Conservation (phyloP, 2,888 invertebrate species). For the Spatulosminthurus flaviceps region DNA sequence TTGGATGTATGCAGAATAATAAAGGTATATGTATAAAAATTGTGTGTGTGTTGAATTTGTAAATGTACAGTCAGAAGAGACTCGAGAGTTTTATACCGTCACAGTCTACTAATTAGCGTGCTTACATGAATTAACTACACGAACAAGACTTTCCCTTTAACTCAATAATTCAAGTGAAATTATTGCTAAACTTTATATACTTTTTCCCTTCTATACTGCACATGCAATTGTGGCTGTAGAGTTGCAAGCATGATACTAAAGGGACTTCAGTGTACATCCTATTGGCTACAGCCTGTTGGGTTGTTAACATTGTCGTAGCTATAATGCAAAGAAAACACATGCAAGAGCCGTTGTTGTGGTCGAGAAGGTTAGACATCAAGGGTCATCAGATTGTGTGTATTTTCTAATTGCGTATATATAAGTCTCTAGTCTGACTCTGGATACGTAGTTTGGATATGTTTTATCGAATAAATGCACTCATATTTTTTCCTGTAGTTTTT, state of each 20-base stretch:
- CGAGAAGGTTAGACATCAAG: neutral
- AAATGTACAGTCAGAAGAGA: neutral
- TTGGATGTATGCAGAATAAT: neutral
- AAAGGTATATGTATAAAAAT: neutral
- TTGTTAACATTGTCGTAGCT: too few relatives aligned
- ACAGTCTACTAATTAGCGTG: conserved; percentile 35
- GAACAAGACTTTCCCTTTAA: conserved; percentile 28
- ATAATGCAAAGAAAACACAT: too few relatives aligned
- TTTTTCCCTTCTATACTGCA: neutral
- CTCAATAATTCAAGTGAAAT: conserved; percentile 27
- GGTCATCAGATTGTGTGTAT: neutral
- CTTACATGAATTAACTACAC: conserved; percentile 13
- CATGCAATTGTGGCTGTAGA: neutral
- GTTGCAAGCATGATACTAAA: neutral
- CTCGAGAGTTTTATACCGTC: conserved; percentile 27
- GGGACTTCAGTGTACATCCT: too few relatives aligned
- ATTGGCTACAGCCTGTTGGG: too few relatives aligned
- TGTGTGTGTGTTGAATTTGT: neutral
- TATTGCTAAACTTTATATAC: conserved; percentile 22
- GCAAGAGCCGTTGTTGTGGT: too few relatives aligned
- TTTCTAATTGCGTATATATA: too few relatives aligned
- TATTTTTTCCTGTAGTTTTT: too few relatives aligned
- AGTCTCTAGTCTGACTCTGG: too few relatives aligned
- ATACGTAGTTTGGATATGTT: too few relatives aligned
- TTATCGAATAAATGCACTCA: too few relatives aligned